phyloP scores from a whole-genome alignment of 2,797 vertebrate genomes.

The Xenops minutus region DNA sequence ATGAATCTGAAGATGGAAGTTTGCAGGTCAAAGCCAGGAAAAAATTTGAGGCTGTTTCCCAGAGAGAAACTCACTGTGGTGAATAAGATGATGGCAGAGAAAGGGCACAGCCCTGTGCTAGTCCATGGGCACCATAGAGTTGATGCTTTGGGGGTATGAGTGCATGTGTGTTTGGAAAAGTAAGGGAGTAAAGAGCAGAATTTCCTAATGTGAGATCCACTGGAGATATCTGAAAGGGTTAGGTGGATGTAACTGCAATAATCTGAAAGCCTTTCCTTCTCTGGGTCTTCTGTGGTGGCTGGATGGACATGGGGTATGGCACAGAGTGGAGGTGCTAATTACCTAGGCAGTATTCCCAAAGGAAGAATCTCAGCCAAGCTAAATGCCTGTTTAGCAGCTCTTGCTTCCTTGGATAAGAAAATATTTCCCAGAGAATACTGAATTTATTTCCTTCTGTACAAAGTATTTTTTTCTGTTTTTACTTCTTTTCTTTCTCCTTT shows the following conservation, averaged over 20 bases:
- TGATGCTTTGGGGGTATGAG: background rate
- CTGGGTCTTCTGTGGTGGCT: background rate
- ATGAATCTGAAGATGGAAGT: background rate
- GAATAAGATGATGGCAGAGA: background rate
- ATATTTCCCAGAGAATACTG: background rate
- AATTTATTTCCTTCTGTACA: background rate
- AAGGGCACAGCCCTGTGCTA: background rate
- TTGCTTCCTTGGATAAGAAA: background rate
- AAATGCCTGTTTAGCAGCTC: accelerated
- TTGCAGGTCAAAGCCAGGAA: background rate
- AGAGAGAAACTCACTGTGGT: background rate
- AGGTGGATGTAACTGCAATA: background rate
- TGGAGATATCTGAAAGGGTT: background rate
- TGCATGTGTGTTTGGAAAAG: accelerated
- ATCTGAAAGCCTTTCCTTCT: background rate
- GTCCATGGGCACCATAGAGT: background rate
- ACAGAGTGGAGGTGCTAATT: background rate
- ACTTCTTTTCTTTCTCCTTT: background rate
- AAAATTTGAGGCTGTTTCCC: background rate
- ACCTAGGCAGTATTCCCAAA: background rate
- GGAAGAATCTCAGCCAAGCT: background rate
- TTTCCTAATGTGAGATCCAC: background rate
- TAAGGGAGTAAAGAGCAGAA: background rate
- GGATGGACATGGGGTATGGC: too few relatives aligned
- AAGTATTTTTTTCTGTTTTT: background rate